Evolutionary conservation across 2,113 vertebrate species (phyloP), one percentile per base, ranked within the genome.

Genomic region (Stigmatopora argus): DNA sequence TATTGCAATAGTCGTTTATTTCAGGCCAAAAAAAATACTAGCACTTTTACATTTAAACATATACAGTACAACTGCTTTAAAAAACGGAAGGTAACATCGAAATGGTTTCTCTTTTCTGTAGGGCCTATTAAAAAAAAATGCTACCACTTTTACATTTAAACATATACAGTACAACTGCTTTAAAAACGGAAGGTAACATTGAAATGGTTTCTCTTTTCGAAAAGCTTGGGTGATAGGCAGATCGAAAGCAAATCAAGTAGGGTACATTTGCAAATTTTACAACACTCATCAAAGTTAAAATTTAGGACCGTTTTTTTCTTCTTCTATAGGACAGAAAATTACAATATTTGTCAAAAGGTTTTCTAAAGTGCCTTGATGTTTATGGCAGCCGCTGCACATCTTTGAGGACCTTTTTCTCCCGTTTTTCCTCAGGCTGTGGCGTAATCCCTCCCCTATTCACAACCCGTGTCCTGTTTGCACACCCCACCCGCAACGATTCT

Each of bases 391-490:
- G 19, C 15, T 2, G n/a, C 15, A 10, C 0, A 2, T 15, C 67
- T 67, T 80, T 31, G 1, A 31, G 26, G 26, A 64, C 31, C 56
- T 74, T 81, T 81, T 61, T 61, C 62, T 75, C 73, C 62, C 5
- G 69, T 81, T 71, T 73, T 21, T 6, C 78, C 80, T 41, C 48
- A 66, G 81, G 82, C 81, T 67, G 71, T 18, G 26, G 10, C 45
- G 7, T 53, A 8, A 12, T 74, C 74, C 70, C 74, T 74, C 83
- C 81, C 52, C 71, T 38, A 51, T 82, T 53, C 77, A 83, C 77
- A 79, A 76, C 82, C 65, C 67, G 66, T 53, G 78, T 88, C 87
- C 88, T 87, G 88, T 89, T 90, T 83, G 71, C 64, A 18, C 49
- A 72, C 72, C 77, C 75, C 75, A 69, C 80, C 85, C 78, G 44